Percentiles rank a stretch among this genome's conserved stretches.
Evolutionary conservation across 2,888 invertebrate species (phyloP).

Genomic region (Malthinus seriepunctatus): DNA sequence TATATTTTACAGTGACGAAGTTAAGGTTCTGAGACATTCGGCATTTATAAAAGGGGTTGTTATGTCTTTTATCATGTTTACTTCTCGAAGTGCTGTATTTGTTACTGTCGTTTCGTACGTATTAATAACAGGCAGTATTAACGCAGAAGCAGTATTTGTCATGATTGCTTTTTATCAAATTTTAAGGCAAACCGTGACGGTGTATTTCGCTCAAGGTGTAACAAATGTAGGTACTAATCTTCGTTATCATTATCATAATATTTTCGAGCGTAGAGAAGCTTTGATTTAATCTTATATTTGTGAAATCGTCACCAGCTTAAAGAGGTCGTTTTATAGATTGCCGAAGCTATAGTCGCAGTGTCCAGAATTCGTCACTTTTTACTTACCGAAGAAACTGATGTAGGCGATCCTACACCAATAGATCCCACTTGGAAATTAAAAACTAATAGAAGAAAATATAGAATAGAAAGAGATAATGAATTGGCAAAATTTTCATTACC

Average conservation of each 20-base stretch:
- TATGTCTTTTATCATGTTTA: slow-evolving; percentile 73
- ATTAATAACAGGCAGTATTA: slow-evolving; percentile 53
- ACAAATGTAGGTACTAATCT: slow-evolving; percentile 51
- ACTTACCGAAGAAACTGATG: slow-evolving; percentile 41
- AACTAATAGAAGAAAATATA: slow-evolving; percentile 6
- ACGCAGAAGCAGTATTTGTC: slow-evolving; percentile 57
- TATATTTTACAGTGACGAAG: slow-evolving; percentile 52
- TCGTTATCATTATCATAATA: too few species aligned
- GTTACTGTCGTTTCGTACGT: slow-evolving; percentile 64
- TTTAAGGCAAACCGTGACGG: slow-evolving; percentile 62
- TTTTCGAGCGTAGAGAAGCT: too few species aligned
- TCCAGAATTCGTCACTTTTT: slow-evolving; percentile 46
- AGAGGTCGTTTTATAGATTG: slow-evolving; percentile 39
- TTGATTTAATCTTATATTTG: too few species aligned
- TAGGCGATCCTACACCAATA: slow-evolving; percentile 45
- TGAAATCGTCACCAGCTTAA: too few species aligned
- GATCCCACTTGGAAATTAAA: slow-evolving; percentile 37
- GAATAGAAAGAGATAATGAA: slow-evolving; percentile 8
- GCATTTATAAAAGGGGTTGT: slow-evolving; percentile 68
- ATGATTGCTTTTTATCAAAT: slow-evolving; percentile 66
- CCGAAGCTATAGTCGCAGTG: slow-evolving; percentile 64
- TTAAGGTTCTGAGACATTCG: slow-evolving; percentile 61
- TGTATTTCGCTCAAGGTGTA: slow-evolving; percentile 65
- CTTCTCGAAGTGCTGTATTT: slow-evolving; percentile 72
- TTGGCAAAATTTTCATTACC: slow-evolving; percentile 18